phyloP scores from a whole-genome alignment of 2,797 vertebrate species.

The Austrolebias charrua region DNA sequence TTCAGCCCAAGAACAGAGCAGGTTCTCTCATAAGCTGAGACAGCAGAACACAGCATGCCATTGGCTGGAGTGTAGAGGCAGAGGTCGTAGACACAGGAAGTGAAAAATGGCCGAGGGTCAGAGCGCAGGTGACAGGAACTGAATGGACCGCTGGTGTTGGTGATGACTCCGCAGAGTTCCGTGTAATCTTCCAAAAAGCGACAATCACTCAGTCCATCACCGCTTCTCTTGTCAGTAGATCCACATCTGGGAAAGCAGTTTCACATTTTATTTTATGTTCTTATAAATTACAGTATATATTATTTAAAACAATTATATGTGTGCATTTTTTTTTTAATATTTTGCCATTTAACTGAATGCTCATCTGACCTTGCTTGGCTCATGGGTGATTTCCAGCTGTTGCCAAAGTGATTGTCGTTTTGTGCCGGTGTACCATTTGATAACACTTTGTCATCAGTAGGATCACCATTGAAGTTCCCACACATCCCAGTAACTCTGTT shows the following conservation, averaged over 20 bases:
- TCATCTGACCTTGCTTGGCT: neutral
- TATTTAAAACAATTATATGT: too few relatives aligned
- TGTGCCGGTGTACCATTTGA: conserved; percentile 48
- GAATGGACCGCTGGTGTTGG: conserved; percentile 69
- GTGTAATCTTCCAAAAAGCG: conserved; percentile 46
- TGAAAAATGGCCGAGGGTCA: conserved; percentile 56
- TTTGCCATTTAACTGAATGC: too few relatives aligned
- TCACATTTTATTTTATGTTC: too few relatives aligned
- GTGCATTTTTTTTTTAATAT: too few relatives aligned
- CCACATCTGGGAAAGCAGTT: conserved; percentile 54
- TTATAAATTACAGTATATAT: too few relatives aligned
- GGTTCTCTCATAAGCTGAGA: conserved; percentile 67
- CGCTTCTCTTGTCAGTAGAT: conserved; percentile 9
- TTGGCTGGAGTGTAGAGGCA: conserved; percentile 69
- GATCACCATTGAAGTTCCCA: conserved; percentile 67
- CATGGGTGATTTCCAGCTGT: conserved; percentile 50
- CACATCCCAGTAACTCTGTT: conserved; percentile 64
- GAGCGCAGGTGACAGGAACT: conserved; percentile 60
- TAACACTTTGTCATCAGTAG: conserved; percentile 62
- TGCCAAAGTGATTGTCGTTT: conserved; percentile 65
- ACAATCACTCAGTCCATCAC: conserved; percentile 34
- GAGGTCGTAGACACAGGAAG: conserved; percentile 74
- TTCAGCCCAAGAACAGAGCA: conserved; percentile 48
- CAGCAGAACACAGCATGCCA: conserved; percentile 63
- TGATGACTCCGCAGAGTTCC: conserved; percentile 68